Percentiles rank a stretch among this genome's conserved stretches.
These are phyloP conservation scores for Ectropis crepuscularia DNA, from an alignment of 2,888 invertebrate genomes.

Conservation along the genomic window DNA sequence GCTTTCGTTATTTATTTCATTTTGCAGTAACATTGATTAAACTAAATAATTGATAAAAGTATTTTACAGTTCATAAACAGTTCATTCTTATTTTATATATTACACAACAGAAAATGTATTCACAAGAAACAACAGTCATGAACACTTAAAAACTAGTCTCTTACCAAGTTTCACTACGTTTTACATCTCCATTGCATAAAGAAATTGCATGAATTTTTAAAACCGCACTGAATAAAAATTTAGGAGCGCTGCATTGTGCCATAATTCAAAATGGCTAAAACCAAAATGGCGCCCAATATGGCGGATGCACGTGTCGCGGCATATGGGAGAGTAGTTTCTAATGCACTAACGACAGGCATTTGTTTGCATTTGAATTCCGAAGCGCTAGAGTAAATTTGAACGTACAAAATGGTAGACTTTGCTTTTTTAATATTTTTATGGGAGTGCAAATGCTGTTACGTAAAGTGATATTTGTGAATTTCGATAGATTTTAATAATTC, in stretches of 20 bases:
- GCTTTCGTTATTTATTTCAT: too few relatives aligned
- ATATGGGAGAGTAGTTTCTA: constrained; percentile 31
- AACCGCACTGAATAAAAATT: constrained; percentile 18
- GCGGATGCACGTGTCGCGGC: constrained; percentile 30
- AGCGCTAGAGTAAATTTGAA: constrained; percentile 30
- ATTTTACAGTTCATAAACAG: not conserved
- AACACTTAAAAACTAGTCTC: constrained; percentile 7
- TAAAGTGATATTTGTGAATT: too few relatives aligned
- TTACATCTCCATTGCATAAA: constrained; percentile 23
- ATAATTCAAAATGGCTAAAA: constrained; percentile 21
- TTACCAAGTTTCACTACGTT: constrained; percentile 12
- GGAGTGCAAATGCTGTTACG: too few relatives aligned
- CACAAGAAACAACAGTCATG: constrained; percentile 16
- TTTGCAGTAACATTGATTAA: too few relatives aligned
- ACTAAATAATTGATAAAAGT: too few relatives aligned
- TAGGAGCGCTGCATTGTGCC: constrained; percentile 12
- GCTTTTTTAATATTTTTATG: too few relatives aligned
- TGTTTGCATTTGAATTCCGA: constrained; percentile 36
- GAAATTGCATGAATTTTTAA: constrained; percentile 33
- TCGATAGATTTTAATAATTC: too few relatives aligned
- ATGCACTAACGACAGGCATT: constrained; percentile 36
- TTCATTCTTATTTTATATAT: not conserved
- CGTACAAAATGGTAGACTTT: constrained; percentile 21
- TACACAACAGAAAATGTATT: not conserved
- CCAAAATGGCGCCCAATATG: constrained; percentile 25